A percentile compares a stretch with the other conserved stretches of the same genome.
Conservation (phyloP, 2,113 vertebrate genomes). For the Panurus biarmicus region DNA sequence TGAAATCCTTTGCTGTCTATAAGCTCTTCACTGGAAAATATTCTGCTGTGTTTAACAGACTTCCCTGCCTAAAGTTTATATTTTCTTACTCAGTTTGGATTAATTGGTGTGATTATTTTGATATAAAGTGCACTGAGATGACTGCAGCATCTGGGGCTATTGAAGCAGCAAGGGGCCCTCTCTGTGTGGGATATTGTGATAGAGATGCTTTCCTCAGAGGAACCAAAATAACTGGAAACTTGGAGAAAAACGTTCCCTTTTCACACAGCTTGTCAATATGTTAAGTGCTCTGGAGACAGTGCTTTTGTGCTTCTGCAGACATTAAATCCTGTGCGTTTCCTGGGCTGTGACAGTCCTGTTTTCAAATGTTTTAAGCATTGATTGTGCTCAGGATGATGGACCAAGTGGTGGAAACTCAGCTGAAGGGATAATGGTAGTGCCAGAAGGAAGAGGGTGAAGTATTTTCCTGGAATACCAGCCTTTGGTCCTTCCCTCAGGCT, state of each 20-base stretch:
- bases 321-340: background rate
- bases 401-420: background rate
- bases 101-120: background rate
- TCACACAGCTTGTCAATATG: conserved; percentile 13
- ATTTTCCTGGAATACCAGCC: background rate
- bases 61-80: background rate
- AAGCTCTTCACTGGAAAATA: background rate
- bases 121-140: background rate
- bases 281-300: conserved; percentile 32
- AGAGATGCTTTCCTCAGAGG: background rate
- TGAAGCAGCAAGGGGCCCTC: background rate
- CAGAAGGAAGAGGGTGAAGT: background rate
- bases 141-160: background rate
- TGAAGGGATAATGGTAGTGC: background rate
- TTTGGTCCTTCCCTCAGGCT: background rate
- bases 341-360: background rate
- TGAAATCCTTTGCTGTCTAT: background rate
- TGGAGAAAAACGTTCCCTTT: background rate
- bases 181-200: background rate
- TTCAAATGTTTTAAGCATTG: conserved; percentile 9
- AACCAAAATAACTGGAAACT: background rate
- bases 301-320: conserved; percentile 38
- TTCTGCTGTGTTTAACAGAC: background rate
- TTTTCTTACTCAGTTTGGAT: background rate
- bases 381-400: background rate